phyloP scores from a whole-genome alignment of 2,888 invertebrate species.

The Tinea pellionella region DNA sequence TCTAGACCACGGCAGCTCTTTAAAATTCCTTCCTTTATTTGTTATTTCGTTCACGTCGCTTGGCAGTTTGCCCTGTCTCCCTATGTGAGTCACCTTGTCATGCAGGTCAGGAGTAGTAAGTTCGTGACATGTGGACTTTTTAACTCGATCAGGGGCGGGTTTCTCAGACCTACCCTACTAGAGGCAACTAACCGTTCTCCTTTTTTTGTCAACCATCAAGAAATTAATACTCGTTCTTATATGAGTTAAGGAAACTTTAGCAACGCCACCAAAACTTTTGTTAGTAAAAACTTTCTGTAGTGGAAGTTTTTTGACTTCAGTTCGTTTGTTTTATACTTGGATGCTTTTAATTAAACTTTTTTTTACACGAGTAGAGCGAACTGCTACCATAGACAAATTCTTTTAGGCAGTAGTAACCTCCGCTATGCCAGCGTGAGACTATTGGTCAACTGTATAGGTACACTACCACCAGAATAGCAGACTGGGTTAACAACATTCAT shows the following conservation, averaged over 20 bases:
- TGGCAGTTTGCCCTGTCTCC: conserved; percentile 4
- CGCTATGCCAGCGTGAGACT: too few relatives aligned
- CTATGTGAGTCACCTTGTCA: not conserved
- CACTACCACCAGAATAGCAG: too few relatives aligned
- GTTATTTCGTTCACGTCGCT: conserved; percentile 5
- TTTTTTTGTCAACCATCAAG: not conserved
- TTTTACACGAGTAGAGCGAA: too few relatives aligned
- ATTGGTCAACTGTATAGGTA: too few relatives aligned
- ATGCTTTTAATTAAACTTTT: not conserved
- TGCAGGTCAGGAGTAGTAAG: not conserved
- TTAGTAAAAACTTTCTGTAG: not conserved
- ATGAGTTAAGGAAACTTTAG: not conserved
- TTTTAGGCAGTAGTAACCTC: too few relatives aligned
- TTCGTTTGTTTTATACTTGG: not conserved
- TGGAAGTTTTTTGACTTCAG: not conserved
- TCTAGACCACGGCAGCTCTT: too few relatives aligned
- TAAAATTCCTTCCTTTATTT: conserved; percentile 3
- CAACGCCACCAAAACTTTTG: not conserved
- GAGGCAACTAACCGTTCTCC: not conserved
- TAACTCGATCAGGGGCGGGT: conserved; percentile 2
- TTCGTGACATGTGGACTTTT: not conserved
- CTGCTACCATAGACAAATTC: too few relatives aligned
- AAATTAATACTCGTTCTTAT: conserved; percentile 1
- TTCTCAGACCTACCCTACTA: conserved; percentile 1
- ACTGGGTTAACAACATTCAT: too few relatives aligned